Conservation (phyloP, 1,140 invertebrate genomes). For the Scaptomyza graminum region DNA sequence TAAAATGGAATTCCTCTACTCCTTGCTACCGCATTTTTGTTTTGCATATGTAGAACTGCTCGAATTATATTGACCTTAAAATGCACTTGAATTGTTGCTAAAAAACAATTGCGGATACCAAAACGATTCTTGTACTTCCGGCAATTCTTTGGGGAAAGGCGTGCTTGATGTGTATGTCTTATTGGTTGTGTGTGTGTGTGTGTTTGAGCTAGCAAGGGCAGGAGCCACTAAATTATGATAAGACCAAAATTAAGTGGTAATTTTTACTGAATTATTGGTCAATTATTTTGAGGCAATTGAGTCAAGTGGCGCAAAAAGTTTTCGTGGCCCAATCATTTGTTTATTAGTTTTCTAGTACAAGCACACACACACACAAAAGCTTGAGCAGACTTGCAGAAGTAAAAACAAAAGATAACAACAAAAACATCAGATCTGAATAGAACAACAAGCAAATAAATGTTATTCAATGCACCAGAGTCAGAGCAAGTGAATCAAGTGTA, state of each 20-base stretch:
- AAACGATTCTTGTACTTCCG: conserved; percentile 46
- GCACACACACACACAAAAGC: conserved; percentile 41
- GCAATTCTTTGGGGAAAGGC: conserved; percentile 69
- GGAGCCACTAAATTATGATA: conserved; percentile 66
- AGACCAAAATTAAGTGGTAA: conserved; percentile 75
- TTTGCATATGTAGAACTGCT: not conserved
- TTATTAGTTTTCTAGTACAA: conserved; percentile 62
- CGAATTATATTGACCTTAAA: conserved; percentile 55
- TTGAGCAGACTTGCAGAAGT: conserved; percentile 38
- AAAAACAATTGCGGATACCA: conserved; percentile 48
- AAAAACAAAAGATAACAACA: conserved; percentile 38
- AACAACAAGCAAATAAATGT: conserved; percentile 69
- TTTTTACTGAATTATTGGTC: conserved; percentile 80
- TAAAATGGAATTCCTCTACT: not conserved
- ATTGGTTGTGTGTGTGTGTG: not conserved
- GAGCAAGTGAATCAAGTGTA: conserved; percentile 69
- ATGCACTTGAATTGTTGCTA: conserved; percentile 50
- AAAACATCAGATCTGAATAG: conserved; percentile 2
- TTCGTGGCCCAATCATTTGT: conserved; percentile 72
- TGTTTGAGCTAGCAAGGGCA: conserved; percentile 9
- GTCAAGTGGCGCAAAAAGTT: conserved; percentile 67
- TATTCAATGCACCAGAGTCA: conserved; percentile 58
- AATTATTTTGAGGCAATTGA: conserved; percentile 82
- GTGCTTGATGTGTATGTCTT: conserved; percentile 21
- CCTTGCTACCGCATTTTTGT: too few relatives aligned